These are phyloP conservation scores for Picus viridis DNA, from an alignment of 2,797 vertebrate species.

Conservation along the genomic window DNA sequence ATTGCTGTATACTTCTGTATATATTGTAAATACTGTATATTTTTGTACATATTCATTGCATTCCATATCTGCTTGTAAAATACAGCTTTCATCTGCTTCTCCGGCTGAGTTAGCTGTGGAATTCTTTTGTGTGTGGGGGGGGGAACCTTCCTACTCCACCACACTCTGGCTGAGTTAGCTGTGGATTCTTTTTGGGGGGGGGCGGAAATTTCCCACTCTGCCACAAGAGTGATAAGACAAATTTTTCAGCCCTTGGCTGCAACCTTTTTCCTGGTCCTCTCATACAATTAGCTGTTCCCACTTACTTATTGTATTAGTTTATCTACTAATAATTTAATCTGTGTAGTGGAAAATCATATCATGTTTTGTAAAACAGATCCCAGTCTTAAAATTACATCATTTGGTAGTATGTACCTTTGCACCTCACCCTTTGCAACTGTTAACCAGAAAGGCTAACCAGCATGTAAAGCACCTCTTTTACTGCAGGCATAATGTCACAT, in stretches of 20 bases:
- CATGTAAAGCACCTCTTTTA: not conserved
- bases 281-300: not conserved
- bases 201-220: too few species aligned
- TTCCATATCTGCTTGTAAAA: too few species aligned
- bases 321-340: conserved; percentile 15
- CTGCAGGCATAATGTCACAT: not conserved
- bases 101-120: too few species aligned
- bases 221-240: not conserved
- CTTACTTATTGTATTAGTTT: not conserved
- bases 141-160: too few species aligned
- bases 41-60: too few species aligned
- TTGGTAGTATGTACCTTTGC: not conserved
- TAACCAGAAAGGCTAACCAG: not conserved
- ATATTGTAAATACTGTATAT: too few species aligned
- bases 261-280: not conserved
- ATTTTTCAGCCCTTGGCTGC: not conserved
- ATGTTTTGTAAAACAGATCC: not conserved
- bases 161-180: too few species aligned
- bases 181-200: too few species aligned
- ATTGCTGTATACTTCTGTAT: too few species aligned
- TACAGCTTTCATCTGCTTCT: too few species aligned
- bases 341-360: not conserved
- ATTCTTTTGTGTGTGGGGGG: too few species aligned
- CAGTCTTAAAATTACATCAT: not conserved
- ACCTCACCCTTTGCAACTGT: not conserved